Evolutionary conservation across 2,113 vertebrate species (phyloP).

Genomic region (Odocoileus hemionus): DNA sequence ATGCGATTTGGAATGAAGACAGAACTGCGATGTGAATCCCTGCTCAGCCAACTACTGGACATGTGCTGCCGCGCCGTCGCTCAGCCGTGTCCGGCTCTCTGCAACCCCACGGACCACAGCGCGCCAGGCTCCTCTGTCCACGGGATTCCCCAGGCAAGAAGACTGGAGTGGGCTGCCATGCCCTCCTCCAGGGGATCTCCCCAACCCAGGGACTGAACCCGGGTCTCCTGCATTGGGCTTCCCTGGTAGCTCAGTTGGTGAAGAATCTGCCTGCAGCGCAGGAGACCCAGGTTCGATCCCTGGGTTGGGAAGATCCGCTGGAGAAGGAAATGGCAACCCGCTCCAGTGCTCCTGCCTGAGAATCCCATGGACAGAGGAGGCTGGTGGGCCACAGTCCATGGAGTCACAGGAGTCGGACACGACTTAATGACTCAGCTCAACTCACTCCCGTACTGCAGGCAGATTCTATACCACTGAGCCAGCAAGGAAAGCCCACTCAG

Average conservation of each 20-base stretch:
- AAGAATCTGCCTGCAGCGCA: background rate
- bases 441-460: background rate
- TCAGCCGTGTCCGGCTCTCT: background rate
- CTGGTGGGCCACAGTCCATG: background rate
- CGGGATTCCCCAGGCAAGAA: background rate
- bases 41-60: background rate
- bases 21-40: background rate
- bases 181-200: background rate
- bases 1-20: background rate
- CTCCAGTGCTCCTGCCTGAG: background rate
- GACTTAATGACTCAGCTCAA: background rate
- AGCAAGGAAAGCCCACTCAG: background rate
- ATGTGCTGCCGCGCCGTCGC: accelerated
- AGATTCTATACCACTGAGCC: background rate
- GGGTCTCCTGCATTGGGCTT: background rate
- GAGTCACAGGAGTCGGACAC: background rate
- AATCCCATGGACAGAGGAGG: background rate
- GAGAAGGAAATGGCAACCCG: background rate
- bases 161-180: background rate
- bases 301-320: background rate
- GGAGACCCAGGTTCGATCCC: background rate
- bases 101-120: background rate
- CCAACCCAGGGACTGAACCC: background rate
- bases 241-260: background rate
- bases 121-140: background rate